These are phyloP conservation scores for Coregonus suidteri DNA, from an alignment of 2,797 vertebrate species.

Conservation along the genomic window DNA sequence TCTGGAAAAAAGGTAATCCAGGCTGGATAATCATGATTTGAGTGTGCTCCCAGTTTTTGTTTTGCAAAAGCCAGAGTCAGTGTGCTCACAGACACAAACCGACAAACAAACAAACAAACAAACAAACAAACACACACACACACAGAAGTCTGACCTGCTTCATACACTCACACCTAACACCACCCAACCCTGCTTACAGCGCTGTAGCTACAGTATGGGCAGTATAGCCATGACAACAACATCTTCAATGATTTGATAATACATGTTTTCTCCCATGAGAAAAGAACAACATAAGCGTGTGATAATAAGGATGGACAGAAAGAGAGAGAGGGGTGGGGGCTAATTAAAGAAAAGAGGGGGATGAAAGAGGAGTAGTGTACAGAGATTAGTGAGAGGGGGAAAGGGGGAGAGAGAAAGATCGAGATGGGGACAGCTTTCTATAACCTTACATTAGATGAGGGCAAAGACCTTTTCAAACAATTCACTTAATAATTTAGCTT, in stretches of 20 bases:
- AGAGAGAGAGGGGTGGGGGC: neutral
- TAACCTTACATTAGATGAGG: neutral
- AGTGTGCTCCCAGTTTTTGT: neutral
- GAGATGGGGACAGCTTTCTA: neutral
- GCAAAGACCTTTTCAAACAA: neutral
- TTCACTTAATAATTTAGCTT: neutral
- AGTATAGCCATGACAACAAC: neutral
- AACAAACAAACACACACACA: neutral
- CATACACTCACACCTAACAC: neutral
- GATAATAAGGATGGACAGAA: neutral
- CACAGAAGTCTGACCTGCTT: neutral
- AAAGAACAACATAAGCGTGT: neutral
- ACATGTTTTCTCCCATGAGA: neutral
- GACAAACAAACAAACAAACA: too few relatives aligned
- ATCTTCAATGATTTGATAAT: too few relatives aligned
- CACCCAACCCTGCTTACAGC: neutral
- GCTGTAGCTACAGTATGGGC: neutral
- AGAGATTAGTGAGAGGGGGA: neutral
- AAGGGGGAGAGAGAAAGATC: neutral
- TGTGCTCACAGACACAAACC: neutral
- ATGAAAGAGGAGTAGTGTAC: neutral
- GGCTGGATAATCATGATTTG: neutral
- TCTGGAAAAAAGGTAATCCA: slow-evolving; percentile 7
- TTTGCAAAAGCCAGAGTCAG: neutral
- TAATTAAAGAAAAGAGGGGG: neutral